Base-by-base conservation (phyloP, 2,113 vertebrate genomes). In the Dendrocopos noguchii region DNA sequence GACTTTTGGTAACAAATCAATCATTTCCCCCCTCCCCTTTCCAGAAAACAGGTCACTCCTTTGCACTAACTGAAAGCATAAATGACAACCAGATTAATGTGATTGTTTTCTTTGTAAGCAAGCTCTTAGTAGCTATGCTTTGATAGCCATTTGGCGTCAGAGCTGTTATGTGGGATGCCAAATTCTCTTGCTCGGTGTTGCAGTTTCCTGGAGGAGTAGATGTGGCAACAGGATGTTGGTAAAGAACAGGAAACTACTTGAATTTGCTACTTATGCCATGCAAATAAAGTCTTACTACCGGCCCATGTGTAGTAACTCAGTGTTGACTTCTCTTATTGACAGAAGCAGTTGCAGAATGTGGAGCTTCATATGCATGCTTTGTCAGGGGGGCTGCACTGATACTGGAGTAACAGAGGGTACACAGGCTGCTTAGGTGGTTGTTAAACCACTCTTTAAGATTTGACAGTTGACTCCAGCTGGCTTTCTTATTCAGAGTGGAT, bases 171-270 rank as follows among this genome's bases (percentile, higher is more conserved):
- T 39, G 93, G 39, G 76, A 91, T 88, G 53, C 93, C 90, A 83
- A 42, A 94, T 94, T 93, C 91, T 85, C 89, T 83, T 44, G 4
- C 87, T 92, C 7, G 0, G 68, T 71, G 53, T 77, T 87, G 89
- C 89, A 74, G 91, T 91, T 96, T 92, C 95, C 95, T 94, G 93
- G 94, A 92, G 95, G 91, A 92, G 91, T 83, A 79, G 88, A 94
- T 96, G 96, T 90, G 94, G 94, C 86, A 94, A 95, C 96, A 95
- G 92, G 96, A 92, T 95, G 94, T 87, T 94, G 96, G 91, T 94
- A 80, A 90, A 95, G 95, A 96, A 83, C 72, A 85, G 94, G 93
- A 96, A 96, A 85, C 94, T 91, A 66, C 93, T 94, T 72, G 65
- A 93, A 80, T 92, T 92, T 92, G 63, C 84, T 80, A 24, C 79